These are phyloP conservation scores for Aspiorhynchus laticeps DNA, from an alignment of 2,113 vertebrate genomes.

Conservation along the genomic window DNA sequence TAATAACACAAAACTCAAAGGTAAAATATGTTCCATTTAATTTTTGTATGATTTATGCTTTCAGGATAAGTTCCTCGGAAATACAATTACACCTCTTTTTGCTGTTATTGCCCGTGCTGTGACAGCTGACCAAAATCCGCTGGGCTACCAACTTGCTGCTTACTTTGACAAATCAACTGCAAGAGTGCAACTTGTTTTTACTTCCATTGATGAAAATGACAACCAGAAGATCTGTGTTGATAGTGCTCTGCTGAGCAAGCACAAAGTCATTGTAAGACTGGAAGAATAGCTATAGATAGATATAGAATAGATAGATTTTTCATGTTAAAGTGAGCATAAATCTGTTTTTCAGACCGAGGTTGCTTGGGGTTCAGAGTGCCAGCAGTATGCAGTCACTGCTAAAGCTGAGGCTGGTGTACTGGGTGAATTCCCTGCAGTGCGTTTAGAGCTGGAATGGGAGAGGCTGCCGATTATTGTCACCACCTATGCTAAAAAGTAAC, in stretches of 20 bases:
- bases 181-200: constrained; percentile 75
- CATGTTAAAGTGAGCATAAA: neutral
- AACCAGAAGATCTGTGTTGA: constrained; percentile 80
- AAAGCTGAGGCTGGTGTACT: constrained; percentile 68
- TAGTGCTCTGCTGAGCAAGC: constrained; percentile 70
- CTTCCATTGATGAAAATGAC: constrained; percentile 71
- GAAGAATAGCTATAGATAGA: neutral
- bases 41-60: constrained; percentile 13
- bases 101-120: constrained; percentile 72
- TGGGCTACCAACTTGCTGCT: constrained; percentile 74
- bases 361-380: constrained; percentile 75
- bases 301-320: too few species aligned
- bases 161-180: constrained; percentile 69
- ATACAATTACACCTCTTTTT: constrained; percentile 65
- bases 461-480: constrained; percentile 67
- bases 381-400: constrained; percentile 67
- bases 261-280: constrained; percentile 79
- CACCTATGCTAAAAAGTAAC: constrained; percentile 71
- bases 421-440: constrained; percentile 64
- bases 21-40: neutral
- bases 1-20: neutral
- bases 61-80: constrained; percentile 74
- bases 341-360: constrained; percentile 66
- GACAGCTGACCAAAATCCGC: constrained; percentile 63
- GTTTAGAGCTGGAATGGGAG: constrained; percentile 74